Percentiles rank a stretch among this genome's conserved stretches.
phyloP scores from a whole-genome alignment of 2,797 vertebrate species.

The Erithacus rubecula region DNA sequence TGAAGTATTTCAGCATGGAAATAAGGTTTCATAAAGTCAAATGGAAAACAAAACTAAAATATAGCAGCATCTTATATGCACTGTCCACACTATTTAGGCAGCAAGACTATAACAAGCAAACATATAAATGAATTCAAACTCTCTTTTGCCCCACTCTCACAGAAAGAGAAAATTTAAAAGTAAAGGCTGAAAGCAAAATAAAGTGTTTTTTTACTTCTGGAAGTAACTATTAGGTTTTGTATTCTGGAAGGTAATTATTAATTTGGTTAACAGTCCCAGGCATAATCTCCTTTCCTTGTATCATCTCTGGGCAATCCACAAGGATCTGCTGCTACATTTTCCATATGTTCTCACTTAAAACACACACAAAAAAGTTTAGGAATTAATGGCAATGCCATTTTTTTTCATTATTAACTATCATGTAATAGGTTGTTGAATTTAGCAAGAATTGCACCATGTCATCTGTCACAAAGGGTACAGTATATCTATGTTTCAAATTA shows the following conservation, averaged over 20 bases:
- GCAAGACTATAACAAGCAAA: background rate
- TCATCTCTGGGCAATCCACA: background rate
- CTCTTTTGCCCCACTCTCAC: background rate
- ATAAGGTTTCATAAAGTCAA: background rate
- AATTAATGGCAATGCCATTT: background rate
- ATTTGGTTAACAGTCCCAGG: background rate
- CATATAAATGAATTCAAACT: background rate
- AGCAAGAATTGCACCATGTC: background rate
- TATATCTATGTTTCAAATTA: background rate
- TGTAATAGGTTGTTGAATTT: background rate
- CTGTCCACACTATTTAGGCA: background rate
- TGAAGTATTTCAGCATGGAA: constrained; percentile 21
- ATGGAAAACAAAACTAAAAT: background rate
- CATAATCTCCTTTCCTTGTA: background rate
- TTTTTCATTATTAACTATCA: background rate
- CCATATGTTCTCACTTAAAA: background rate
- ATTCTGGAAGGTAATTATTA: background rate
- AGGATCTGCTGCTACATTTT: background rate
- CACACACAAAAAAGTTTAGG: background rate
- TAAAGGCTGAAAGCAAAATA: background rate
- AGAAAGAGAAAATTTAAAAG: background rate
- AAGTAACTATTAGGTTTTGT: background rate
- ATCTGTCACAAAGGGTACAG: background rate
- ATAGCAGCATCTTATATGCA: background rate
- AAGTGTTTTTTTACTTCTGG: fast-evolving